Evolutionary conservation across 2,888 invertebrate species (phyloP).

Genomic region (Gortyna flavago): DNA sequence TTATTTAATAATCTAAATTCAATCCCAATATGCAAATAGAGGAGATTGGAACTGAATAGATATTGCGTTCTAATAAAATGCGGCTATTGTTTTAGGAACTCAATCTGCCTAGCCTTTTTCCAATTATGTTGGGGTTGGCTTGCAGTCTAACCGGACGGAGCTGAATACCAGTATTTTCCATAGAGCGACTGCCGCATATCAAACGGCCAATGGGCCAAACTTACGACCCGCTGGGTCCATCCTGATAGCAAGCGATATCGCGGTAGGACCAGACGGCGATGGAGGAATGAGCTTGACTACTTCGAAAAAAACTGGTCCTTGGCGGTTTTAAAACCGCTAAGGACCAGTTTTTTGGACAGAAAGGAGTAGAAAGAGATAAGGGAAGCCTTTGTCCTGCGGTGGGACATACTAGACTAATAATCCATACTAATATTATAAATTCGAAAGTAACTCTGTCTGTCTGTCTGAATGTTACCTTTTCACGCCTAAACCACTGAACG

Average conservation of each 20-base stretch:
- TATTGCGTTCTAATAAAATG: constrained; percentile 37
- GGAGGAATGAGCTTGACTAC: not conserved
- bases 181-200: not conserved
- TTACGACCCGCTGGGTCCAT: not conserved
- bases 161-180: not conserved
- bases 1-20: constrained; percentile 28
- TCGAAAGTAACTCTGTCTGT: no score
- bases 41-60: constrained; percentile 29
- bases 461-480: no score
- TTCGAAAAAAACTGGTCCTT: no score
- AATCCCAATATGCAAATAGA: constrained; percentile 33
- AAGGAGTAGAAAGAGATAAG: not conserved
- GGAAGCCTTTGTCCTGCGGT: not conserved
- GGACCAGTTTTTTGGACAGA: no score
- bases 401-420: not conserved
- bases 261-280: not conserved
- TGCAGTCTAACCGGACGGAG: not conserved
- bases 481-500: no score
- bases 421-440: no score
- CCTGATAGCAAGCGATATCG: not conserved
- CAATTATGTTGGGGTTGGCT: not conserved
- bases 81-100: not conserved
- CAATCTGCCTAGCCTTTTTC: not conserved
- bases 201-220: not conserved
- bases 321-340: not conserved